Percentiles rank a stretch among this genome's conserved stretches.
These are phyloP conservation scores for Lasioglossum zephyrum DNA, from an alignment of 2,888 invertebrate genomes.

Conservation along the genomic window DNA sequence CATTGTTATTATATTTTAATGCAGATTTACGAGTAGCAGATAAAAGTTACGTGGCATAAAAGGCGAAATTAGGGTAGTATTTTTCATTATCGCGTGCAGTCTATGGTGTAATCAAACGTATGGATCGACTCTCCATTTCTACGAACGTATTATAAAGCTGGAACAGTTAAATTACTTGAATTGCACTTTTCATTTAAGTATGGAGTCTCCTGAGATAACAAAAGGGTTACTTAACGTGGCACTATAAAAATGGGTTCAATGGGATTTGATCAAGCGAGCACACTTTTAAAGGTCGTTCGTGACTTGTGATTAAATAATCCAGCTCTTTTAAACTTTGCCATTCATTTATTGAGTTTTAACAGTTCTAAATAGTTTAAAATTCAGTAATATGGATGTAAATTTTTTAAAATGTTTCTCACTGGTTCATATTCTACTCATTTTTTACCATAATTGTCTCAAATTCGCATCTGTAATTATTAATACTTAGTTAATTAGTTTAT, in stretches of 20 bases:
- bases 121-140: not conserved
- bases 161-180: not conserved
- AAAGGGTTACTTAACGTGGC: not conserved
- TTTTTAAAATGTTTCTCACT: not conserved
- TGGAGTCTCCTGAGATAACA: not conserved
- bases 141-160: conserved; percentile 1
- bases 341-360: not conserved
- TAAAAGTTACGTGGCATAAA: not conserved
- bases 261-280: not conserved
- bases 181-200: not conserved
- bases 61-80: not conserved
- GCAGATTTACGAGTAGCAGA: not conserved
- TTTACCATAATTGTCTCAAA: not conserved
- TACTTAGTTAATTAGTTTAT: no score
- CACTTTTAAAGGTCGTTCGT: not conserved
- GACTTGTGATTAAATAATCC: not conserved
- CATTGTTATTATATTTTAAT: not conserved
- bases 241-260: not conserved
- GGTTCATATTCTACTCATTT: not conserved
- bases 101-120: not conserved
- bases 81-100: conserved; percentile 6
- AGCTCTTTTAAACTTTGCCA: no score
- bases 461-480: no score
- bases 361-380: not conserved
- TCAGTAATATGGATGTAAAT: not conserved